Conservation (phyloP, 2,797 vertebrate genomes). For the Rhabdomys pumilio region DNA sequence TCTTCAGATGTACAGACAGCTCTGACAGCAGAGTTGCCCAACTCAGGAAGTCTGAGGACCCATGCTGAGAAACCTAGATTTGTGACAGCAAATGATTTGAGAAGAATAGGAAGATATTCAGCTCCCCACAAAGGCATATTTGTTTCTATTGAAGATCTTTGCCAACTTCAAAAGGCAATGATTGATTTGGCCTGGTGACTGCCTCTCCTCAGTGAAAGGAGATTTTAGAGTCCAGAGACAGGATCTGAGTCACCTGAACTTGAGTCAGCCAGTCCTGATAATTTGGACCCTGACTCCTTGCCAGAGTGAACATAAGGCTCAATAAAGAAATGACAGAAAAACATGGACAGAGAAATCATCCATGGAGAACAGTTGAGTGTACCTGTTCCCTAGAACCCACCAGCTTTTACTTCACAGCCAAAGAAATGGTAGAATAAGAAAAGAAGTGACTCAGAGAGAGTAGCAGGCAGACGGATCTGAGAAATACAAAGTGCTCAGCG, state of each 20-base stretch:
- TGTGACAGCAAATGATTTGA: background rate
- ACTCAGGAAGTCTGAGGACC: background rate
- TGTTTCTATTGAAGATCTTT: slow-evolving; percentile 26
- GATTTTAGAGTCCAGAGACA: background rate
- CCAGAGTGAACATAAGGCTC: background rate
- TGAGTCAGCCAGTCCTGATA: background rate
- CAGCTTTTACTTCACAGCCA: background rate
- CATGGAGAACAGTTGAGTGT: background rate
- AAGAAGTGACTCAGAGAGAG: no score
- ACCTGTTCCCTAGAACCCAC: background rate
- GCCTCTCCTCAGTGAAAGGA: background rate
- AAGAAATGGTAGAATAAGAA: background rate
- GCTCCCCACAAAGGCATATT: background rate
- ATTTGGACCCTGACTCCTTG: background rate
- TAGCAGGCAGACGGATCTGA: background rate
- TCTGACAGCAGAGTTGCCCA: background rate
- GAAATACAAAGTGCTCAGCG: no score
- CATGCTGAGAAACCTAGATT: background rate
- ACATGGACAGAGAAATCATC: background rate
- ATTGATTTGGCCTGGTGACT: background rate
- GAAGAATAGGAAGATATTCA: background rate
- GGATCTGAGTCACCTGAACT: background rate
- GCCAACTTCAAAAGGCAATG: background rate
- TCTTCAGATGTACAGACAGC: background rate
- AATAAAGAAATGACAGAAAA: no score